Evolutionary conservation across 1,140 invertebrate genomes (phyloP).

Genomic region (Pemphigus obesinymphae): DNA sequence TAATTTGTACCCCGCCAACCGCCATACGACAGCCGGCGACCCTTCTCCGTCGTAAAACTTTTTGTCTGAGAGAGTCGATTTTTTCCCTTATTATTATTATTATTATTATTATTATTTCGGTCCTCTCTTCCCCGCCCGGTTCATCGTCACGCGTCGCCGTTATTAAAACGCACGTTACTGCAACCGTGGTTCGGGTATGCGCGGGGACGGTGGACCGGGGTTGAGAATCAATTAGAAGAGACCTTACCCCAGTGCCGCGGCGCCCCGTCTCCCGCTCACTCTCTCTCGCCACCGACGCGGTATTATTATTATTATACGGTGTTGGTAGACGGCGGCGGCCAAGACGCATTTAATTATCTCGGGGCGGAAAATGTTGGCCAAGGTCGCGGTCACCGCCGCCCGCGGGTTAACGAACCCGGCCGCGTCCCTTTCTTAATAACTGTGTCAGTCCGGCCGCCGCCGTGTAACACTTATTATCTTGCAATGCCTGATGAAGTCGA

Average conservation of each 20-base stretch:
- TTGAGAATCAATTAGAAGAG: slow-evolving; percentile 26
- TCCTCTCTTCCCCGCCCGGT: neutral
- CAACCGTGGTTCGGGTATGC: too few relatives aligned
- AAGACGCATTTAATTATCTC: slow-evolving; percentile 40
- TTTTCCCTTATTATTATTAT: neutral
- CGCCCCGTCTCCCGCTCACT: neutral
- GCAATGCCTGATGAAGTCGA: too few relatives aligned
- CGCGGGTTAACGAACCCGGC: slow-evolving; percentile 33
- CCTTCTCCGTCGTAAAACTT: neutral
- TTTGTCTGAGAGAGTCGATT: neutral
- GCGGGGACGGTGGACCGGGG: neutral
- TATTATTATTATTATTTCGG: neutral
- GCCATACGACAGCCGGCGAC: neutral
- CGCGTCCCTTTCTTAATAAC: slow-evolving; percentile 32
- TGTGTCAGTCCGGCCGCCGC: slow-evolving; percentile 29
- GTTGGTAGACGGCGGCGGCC: slow-evolving; percentile 7
- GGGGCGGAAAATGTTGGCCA: slow-evolving; percentile 40
- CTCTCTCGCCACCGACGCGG: neutral
- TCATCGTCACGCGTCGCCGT: neutral
- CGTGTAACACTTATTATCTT: neutral
- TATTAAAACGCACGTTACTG: neutral
- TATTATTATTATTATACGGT: too few relatives aligned
- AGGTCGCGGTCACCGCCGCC: slow-evolving; percentile 11
- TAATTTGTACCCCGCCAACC: neutral
- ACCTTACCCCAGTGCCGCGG: slow-evolving; percentile 13